Base-by-base conservation (phyloP, 92 coral and sea anemone species). In the Paramuricea clavata region DNA sequence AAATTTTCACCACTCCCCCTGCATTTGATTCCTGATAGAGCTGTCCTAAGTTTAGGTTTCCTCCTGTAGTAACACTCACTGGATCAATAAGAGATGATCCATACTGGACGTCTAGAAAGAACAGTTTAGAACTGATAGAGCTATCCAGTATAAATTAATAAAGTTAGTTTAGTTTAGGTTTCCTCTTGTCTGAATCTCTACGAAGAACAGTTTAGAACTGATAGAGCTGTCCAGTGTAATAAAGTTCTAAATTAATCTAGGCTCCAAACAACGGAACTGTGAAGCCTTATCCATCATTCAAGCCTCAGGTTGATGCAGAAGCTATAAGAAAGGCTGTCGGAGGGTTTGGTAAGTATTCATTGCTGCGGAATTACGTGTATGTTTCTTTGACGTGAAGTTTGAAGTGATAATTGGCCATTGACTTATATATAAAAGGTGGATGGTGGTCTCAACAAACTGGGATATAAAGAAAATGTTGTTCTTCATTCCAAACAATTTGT, bases 291-390 rank as follows among this genome's bases (percentile, higher is more conserved):
- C 54, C 73, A 25, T 59, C 71, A 0, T 79, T 79, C 61, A 79
- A 79, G 2, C 54, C 84, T 22, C 84, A 61, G 8, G 73, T 59
- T 61, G 84, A 79, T 79, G 84, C 84, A 10, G 84, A 79, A 79
- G 84, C 84, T 1, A 59, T 79, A 22, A 59, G 73, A 28, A 79
- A 79, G 17, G 84, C 84, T 30, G 56, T 79, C 33, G 84, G 84
- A 42, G 84, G 84, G 6, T 79, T 79, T 79, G 84, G 84, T 79
- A 15, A 28, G 81, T 65, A 6, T 31, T 27, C 41, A 30, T 54
- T 54, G 26, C 62, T 21, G 10, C 10, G 10, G 44, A 4, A 39
- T n/a, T n/a, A n/a, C n/a, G n/a, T n/a, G n/a, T n/a, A n/a, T n/a
- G n/a, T n/a, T n/a, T n/a, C n/a, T n/a, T n/a, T n/a, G n/a, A n/a